Evolutionary conservation across 2,797 vertebrate genomes (phyloP).

Genomic region (Enteromius mattozi): DNA sequence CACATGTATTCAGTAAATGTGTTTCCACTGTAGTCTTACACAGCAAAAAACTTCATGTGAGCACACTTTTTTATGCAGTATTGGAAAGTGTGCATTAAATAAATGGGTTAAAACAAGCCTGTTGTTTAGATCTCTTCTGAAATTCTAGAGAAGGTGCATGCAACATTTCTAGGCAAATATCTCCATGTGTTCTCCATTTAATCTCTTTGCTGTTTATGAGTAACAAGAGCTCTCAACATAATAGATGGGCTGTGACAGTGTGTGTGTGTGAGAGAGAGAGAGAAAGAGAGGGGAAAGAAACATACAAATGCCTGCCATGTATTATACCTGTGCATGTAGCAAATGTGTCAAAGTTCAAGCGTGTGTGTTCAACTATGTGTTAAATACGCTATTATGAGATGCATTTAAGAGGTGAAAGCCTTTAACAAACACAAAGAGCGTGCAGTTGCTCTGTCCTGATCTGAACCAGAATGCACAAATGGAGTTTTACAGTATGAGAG

Average conservation of each 20-base stretch:
- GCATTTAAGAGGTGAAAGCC: neutral
- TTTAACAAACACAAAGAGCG: constrained; percentile 24
- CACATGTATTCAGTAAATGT: neutral
- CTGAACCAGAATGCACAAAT: neutral
- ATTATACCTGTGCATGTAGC: neutral
- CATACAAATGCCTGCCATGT: neutral
- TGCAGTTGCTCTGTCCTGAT: neutral
- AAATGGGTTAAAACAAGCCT: neutral
- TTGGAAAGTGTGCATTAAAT: neutral
- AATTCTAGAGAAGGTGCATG: neutral
- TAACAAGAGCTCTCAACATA: constrained; percentile 5
- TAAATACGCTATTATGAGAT: neutral
- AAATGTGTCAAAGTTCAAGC: neutral
- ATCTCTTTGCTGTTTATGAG: neutral
- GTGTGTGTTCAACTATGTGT: neutral
- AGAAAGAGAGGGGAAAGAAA: neutral
- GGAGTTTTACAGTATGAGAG: constrained; percentile 2
- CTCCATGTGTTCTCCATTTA: constrained; percentile 10
- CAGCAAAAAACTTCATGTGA: neutral
- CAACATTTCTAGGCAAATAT: neutral
- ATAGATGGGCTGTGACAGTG: neutral
- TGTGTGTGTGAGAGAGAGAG: neutral
- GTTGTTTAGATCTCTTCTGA: neutral
- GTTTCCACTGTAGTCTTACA: neutral
- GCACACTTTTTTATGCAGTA: neutral